Conservation (phyloP, 2,888 invertebrate species). For the Incurvaria masculella region DNA sequence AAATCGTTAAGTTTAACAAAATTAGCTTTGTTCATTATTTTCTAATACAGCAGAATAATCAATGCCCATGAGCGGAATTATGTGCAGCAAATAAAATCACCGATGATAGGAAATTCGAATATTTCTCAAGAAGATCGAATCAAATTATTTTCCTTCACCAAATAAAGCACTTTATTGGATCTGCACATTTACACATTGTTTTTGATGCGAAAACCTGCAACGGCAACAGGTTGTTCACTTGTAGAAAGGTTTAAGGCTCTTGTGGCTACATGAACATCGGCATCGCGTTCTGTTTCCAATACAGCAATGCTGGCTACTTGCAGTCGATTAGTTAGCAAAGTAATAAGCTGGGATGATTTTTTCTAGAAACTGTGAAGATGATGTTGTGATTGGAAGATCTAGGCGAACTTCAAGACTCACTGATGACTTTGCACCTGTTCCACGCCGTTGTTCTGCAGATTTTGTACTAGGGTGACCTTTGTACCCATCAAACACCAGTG, state of each 20-base stretch:
- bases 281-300: conserved; percentile 2
- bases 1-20: conserved; percentile 1
- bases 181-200: not conserved
- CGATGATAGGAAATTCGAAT: not conserved
- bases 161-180: conserved; percentile 1
- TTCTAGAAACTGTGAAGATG: conserved; percentile 3
- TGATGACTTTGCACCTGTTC: not conserved
- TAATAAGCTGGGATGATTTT: not conserved
- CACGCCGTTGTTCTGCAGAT: not conserved
- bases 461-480: not conserved
- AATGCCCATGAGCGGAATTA: not conserved
- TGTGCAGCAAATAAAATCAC: not conserved
- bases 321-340: conserved; percentile 1
- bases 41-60: not conserved
- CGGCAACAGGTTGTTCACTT: conserved; percentile 3
- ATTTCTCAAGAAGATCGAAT: conserved; percentile 1
- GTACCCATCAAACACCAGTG: not conserved
- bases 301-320: conserved; percentile 4
- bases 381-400: conserved; percentile 1
- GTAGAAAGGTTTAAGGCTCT: conserved; percentile 2
- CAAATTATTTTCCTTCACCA: not conserved
- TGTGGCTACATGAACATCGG: conserved; percentile 1
- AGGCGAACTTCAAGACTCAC: not conserved
- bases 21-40: not conserved
- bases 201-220: not conserved